phyloP scores from a whole-genome alignment of 2,888 invertebrate species.

The Bugula neritina region DNA sequence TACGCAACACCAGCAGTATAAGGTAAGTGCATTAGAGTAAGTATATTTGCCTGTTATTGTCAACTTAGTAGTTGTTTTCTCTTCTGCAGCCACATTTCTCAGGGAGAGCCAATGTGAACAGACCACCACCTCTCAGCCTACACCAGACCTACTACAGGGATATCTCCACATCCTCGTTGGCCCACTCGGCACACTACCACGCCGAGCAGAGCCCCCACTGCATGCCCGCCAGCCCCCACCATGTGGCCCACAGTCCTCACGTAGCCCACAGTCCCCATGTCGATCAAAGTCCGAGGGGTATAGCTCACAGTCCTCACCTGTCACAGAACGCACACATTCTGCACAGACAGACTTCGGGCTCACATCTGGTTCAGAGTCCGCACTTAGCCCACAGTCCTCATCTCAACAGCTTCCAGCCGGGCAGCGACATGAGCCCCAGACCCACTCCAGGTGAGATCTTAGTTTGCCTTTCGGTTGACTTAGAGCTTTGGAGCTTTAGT shows the following conservation, averaged over 20 bases:
- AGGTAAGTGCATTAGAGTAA: too few species aligned
- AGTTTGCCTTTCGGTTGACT: not conserved
- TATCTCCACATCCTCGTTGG: not conserved
- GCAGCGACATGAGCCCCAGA: conserved; percentile 7
- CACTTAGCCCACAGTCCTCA: conserved; percentile 18
- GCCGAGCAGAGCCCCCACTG: not conserved
- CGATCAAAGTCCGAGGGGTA: not conserved
- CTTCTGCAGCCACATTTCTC: conserved; percentile 26
- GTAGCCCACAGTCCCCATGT: conserved; percentile 4
- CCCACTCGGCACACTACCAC: not conserved
- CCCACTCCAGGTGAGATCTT: conserved; percentile 1
- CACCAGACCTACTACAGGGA: conserved; percentile 13
- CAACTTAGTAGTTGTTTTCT: too few species aligned
- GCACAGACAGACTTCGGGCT: conserved; percentile 15
- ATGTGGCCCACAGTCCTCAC: not conserved
- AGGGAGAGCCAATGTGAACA: conserved; percentile 19
- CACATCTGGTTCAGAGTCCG: conserved; percentile 13
- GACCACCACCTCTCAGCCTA: conserved; percentile 12
- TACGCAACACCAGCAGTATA: too few species aligned
- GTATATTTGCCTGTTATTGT: too few species aligned
- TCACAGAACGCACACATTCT: conserved; percentile 7
- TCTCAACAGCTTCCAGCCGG: not conserved
- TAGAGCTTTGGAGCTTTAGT: too few species aligned
- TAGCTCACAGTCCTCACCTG: conserved; percentile 8
- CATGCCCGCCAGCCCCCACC: conserved; percentile 19